Base-by-base conservation (phyloP, 2,888 invertebrate species). In the Melinaea marsaeus region DNA sequence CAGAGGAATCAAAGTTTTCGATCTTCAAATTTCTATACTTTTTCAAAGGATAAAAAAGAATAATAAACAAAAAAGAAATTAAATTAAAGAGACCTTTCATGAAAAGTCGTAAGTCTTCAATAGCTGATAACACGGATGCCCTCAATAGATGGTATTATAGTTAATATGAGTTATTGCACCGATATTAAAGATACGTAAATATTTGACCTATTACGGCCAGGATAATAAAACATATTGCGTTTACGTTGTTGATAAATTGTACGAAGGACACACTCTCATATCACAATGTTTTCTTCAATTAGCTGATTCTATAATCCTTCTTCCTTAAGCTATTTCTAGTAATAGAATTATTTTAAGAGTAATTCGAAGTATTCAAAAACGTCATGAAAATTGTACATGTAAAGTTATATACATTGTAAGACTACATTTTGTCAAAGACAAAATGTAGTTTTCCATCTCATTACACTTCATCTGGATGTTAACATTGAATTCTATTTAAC, bases 131-230 rank as follows among this genome's bases (percentile, higher is more conserved):
- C 66, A n/a, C 51, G 63, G 59, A 71, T 72, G 67, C 63, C 72
- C 64, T 58, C 70, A 62, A 69, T 69, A 76, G 78, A 83, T 83
- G 79, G 79, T 75, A 83, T 79, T 80, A 82, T 83, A 81, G 80
- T 83, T 77, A 83, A 81, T 81, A 79, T 83, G 84, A 85, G 76
- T 83, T 84, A 85, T 84, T 75, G 76, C 74, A 60, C 68, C 70
- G 71, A 71, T 72, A 81, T 82, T 78, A 80, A 74, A 64, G 67
- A 70, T 66, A 75, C 78, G 78, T 75, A 74, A 79, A 77, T 78
- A 77, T 73, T 77, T 77, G 75, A 75, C 68, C 71, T 68, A 71
- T 71, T 64, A 64, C 56, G 67, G 69, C 64, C 68, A 22, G 63
- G 68, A 71, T 72, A 22, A 22, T 22, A 71, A 70, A 72, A 70